Evolutionary conservation across 2,113 vertebrate species (phyloP).

Genomic region (Asarcornis scutulata): DNA sequence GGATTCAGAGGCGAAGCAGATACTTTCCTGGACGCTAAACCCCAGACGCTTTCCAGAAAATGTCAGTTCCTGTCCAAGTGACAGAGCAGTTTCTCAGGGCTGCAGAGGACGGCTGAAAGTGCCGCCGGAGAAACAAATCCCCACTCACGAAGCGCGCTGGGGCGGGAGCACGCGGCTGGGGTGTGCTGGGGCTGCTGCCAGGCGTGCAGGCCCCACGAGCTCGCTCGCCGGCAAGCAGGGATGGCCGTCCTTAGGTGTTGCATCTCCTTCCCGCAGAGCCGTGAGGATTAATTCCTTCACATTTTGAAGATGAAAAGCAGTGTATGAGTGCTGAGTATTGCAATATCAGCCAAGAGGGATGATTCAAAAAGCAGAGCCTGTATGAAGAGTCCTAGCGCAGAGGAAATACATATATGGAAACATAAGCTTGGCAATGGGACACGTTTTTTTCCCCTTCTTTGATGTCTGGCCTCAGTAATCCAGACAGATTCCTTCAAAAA

Average conservation of each 20-base stretch:
- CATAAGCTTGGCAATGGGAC: conserved; percentile 41
- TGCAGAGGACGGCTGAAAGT: neutral
- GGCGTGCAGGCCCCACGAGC: neutral
- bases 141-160: rapidly evolving
- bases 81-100: conserved; percentile 43
- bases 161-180: rapidly evolving
- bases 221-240: neutral
- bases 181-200: rapidly evolving
- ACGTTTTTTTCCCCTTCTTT: neutral
- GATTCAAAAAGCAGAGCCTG: conserved; percentile 58
- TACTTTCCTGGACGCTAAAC: neutral
- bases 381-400: neutral
- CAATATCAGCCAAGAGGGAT: conserved; percentile 13
- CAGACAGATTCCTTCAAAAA: conserved; percentile 61
- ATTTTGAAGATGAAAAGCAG: conserved; percentile 56
- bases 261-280: neutral
- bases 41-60: conserved; percentile 43
- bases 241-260: neutral
- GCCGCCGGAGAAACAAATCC: neutral
- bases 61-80: conserved; percentile 55
- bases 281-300: neutral
- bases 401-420: conserved; percentile 70
- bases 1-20: conserved; percentile 6
- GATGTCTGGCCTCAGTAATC: conserved; percentile 56
- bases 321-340: neutral